Percentiles rank a stretch among this genome's conserved stretches.
phyloP scores from a whole-genome alignment of 2,113 vertebrate species.

The Chitala chitala region DNA sequence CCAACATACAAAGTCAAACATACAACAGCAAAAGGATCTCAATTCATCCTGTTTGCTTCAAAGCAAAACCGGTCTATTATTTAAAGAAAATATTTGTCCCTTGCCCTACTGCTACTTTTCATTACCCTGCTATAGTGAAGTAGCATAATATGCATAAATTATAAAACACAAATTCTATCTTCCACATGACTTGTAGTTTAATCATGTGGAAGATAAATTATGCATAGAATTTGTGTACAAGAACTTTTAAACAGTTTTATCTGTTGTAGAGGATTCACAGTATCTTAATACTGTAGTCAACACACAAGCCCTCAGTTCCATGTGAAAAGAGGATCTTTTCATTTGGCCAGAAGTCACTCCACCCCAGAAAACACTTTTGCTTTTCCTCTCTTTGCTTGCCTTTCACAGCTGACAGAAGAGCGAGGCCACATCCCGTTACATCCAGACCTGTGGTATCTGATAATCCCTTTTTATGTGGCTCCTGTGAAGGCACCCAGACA shows the following conservation, averaged over 20 bases:
- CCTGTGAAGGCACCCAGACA: background rate
- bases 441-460: background rate
- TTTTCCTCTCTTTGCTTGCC: background rate
- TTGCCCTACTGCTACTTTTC: background rate
- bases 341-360: background rate
- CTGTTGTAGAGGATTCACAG: background rate
- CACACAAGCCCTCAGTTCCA: too few species aligned
- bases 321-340: conserved; percentile 5
- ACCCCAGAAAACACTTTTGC: background rate
- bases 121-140: background rate
- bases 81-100: too few species aligned
- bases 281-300: background rate
- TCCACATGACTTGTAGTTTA: too few species aligned
- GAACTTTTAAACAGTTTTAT: too few species aligned
- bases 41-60: background rate
- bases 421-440: background rate
- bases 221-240: background rate
- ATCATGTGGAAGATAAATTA: too few species aligned
- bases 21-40: background rate
- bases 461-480: background rate
- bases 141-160: too few species aligned
- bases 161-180: too few species aligned
- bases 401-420: background rate
- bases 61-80: background rate
- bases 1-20: background rate